These are phyloP conservation scores for Lophius piscatorius DNA, from an alignment of 2,113 vertebrate genomes.

Conservation along the genomic window DNA sequence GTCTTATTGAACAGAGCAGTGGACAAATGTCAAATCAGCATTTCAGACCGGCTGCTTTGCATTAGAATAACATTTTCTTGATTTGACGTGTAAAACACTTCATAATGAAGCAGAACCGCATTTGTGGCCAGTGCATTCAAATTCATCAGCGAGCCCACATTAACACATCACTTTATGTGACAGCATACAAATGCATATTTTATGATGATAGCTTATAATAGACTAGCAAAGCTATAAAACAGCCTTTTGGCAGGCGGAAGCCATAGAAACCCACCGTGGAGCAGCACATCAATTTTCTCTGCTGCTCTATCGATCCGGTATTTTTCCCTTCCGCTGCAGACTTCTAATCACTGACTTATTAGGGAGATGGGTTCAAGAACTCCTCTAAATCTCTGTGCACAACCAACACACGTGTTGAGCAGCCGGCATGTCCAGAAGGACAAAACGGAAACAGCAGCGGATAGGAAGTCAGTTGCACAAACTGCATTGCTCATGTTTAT, in stretches of 20 bases:
- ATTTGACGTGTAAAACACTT: conserved; percentile 81
- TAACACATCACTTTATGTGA: conserved; percentile 70
- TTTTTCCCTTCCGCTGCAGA: conserved; percentile 68
- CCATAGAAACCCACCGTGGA: conserved; percentile 30
- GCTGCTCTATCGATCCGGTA: conserved; percentile 72
- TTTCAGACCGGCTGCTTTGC: no score
- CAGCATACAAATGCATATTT: conserved; percentile 54
- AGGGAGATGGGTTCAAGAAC: conserved; percentile 49
- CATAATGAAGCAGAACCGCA: conserved; percentile 77
- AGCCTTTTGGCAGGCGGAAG: conserved; percentile 49
- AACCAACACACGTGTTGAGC: conserved; percentile 29
- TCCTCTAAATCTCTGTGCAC: conserved; percentile 35
- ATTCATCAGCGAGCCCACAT: conserved; percentile 83
- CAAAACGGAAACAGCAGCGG: not conserved
- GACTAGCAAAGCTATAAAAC: conserved; percentile 52
- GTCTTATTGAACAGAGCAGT: no score
- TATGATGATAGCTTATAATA: conserved; percentile 47
- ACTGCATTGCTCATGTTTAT: not conserved
- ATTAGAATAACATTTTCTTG: conserved; percentile 84
- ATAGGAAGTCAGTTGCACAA: not conserved
- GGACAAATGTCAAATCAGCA: conserved; percentile 50
- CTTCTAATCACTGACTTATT: conserved; percentile 71
- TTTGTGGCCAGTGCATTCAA: conserved; percentile 75
- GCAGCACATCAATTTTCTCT: conserved; percentile 69
- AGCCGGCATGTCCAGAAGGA: not conserved